These are phyloP conservation scores for Choloepus hoffmanni DNA, from an alignment of 2,113 vertebrate species.

Conservation along the genomic window DNA sequence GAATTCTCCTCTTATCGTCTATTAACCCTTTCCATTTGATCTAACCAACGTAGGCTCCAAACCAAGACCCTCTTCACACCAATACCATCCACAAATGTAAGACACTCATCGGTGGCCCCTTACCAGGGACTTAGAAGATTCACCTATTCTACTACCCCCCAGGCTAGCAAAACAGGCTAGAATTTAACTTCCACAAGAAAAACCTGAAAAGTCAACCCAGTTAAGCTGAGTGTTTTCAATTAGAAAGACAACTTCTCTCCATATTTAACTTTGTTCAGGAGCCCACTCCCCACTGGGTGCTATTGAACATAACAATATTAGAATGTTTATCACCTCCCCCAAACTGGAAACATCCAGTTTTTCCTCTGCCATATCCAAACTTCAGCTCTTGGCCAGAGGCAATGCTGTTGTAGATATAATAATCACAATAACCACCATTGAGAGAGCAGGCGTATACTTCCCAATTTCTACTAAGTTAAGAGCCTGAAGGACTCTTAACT, in stretches of 20 bases:
- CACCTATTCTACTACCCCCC: background rate
- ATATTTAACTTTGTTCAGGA: slow-evolving; percentile 42
- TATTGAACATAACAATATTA: background rate
- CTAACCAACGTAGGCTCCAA: background rate
- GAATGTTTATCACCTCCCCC: background rate
- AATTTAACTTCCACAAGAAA: slow-evolving; percentile 50
- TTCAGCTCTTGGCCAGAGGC: background rate
- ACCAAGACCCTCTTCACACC: slow-evolving; percentile 29
- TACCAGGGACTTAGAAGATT: slow-evolving; percentile 32
- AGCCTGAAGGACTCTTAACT: background rate
- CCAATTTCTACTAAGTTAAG: slow-evolving; percentile 39
- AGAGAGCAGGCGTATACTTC: background rate
- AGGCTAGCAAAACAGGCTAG: slow-evolving; percentile 38
- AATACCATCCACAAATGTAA: background rate
- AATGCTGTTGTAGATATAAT: background rate
- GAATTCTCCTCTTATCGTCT: slow-evolving; percentile 16
- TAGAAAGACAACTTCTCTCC: slow-evolving; percentile 45
- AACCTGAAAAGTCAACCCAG: background rate
- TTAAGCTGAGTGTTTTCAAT: slow-evolving; percentile 33
- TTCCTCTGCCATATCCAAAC: slow-evolving; percentile 31
- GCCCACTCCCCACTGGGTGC: background rate
- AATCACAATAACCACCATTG: background rate
- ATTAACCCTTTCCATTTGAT: background rate
- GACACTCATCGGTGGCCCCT: background rate
- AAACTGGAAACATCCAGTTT: background rate